Evolutionary conservation across 2,888 invertebrate genomes (phyloP), one percentile per base, ranked within the genome.

Genomic region (Pherbina coryleti): DNA sequence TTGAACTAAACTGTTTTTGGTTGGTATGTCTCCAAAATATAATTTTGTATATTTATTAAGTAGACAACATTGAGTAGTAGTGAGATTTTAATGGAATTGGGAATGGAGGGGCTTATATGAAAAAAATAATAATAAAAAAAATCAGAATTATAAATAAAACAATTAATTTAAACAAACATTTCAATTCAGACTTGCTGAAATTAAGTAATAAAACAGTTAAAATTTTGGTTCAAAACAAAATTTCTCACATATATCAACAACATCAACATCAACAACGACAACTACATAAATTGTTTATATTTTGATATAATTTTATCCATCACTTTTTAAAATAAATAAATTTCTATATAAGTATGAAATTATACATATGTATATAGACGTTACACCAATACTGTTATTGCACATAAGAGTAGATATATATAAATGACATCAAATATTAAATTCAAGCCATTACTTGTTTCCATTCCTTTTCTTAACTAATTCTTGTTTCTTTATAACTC

Each of bases 211-310:
- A 55, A 57, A 2, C 2, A 25, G n/a, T n/a, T 14, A 70, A 57
- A 25, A 66, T 64, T 51, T 64, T 19, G 64, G 19, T 64, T 74
- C 14, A 51, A 77, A 77, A 76, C 14, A 72, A 53, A 71, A 67
- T 82, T 81, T 78, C 72, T 67, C 88, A 87, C 87, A 87, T 87
- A 88, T 87, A 83, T 88, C 86, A 86, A 87, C 87, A 87, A 87
- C 87, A 87, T 87, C 87, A 87, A 87, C 87, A 87, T 87, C 87
- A 87, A 87, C 87, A 87, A 87, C 87, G 87, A 87, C 88, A 87
- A 87, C 87, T 87, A 87, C 87, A 88, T 86, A 77, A 74, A 73
- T 67, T 77, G 75, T 76, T 76, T 73, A 60, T 37, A 62, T 69
- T 76, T 78, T 51, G 37, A 69, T 69, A 55, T 72, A 22, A 44